Evolutionary conservation across 2,888 invertebrate species (phyloP).

Genomic region (Torymus auratus): DNA sequence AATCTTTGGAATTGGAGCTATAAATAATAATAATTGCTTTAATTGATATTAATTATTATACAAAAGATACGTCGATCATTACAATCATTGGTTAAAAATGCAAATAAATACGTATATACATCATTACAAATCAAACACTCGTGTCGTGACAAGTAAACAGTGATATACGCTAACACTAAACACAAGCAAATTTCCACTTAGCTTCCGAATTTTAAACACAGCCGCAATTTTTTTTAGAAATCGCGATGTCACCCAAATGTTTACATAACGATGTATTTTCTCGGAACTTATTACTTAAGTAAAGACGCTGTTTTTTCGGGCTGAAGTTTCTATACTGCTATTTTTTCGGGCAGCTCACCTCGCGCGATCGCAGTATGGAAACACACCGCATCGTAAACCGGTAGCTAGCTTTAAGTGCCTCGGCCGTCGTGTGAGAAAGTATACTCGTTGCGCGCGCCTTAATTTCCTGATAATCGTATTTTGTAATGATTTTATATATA

Average conservation of each 20-base stretch:
- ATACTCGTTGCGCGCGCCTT: constrained; percentile 4
- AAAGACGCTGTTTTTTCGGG: constrained; percentile 14
- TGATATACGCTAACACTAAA: background rate
- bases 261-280: constrained; percentile 25
- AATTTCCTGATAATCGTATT: constrained; percentile 27
- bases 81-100: too few species aligned
- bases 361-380: background rate
- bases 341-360: constrained; percentile 3
- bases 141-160: background rate
- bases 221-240: background rate
- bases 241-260: background rate
- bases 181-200: constrained; percentile 1
- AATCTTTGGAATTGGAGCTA: too few species aligned
- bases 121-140: too few species aligned
- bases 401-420: constrained; percentile 1
- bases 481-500: constrained; percentile 5
- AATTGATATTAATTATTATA: too few species aligned
- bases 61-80: too few species aligned
- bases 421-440: constrained; percentile 15
- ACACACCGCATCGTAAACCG: background rate
- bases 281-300: constrained; percentile 24
- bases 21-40: too few species aligned
- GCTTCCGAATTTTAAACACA: constrained; percentile 9
- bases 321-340: constrained; percentile 28
- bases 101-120: too few species aligned